Conservation (phyloP, 2,888 invertebrate genomes). For the Kryphioiulus occultus region DNA sequence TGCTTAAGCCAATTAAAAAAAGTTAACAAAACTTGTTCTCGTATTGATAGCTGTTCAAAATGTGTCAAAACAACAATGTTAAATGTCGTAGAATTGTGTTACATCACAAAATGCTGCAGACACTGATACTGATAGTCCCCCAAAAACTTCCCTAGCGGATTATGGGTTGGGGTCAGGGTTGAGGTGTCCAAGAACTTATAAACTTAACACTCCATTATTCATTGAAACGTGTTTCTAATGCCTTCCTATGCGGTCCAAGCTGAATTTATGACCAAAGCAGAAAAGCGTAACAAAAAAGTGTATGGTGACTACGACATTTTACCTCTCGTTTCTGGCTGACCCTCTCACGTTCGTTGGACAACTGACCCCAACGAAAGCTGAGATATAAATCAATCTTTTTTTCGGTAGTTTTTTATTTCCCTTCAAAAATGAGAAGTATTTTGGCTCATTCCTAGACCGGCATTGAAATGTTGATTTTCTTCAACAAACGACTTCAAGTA, state of each 20-base stretch:
- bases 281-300: neutral
- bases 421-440: neutral
- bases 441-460: neutral
- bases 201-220: neutral
- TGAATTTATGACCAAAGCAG: neutral
- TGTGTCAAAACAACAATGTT: too few species aligned
- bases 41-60: too few species aligned
- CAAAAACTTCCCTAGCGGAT: neutral
- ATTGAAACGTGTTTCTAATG: neutral
- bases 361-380: conserved; percentile 11
- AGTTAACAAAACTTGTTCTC: too few species aligned
- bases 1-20: too few species aligned
- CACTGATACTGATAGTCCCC: too few species aligned
- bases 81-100: too few species aligned
- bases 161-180: neutral
- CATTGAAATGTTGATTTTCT: neutral
- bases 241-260: neutral
- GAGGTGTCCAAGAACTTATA: neutral
- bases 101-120: too few species aligned
- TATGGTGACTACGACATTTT: neutral
- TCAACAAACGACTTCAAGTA: neutral
- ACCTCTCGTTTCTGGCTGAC: neutral
- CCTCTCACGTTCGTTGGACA: conserved; percentile 15
- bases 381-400: neutral
- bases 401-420: too few species aligned